Evolutionary conservation across 2,113 vertebrate species (phyloP), one percentile per base, ranked within the genome.

Genomic region (Mystacornis crossleyi): DNA sequence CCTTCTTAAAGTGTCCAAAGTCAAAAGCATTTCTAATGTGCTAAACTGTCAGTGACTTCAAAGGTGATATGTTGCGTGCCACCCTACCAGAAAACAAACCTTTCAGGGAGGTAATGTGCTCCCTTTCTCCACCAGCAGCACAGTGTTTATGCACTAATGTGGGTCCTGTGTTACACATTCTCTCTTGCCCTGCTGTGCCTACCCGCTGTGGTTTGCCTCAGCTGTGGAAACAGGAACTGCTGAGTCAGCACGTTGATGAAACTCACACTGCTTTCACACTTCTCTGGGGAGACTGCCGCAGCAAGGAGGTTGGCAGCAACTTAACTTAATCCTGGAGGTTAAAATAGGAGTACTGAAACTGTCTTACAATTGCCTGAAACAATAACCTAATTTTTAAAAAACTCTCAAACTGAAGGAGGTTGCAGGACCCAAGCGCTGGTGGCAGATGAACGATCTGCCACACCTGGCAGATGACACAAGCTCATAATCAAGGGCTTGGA

Each of bases 141-240:
- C 47, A 53, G 17, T 40, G 38, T 80, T 92, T 61, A 16, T 66
- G 36, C n/a, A 40, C n/a, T 88, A 40, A 15, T 36, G 34, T 3
- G 1, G 19, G 60, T 70, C 36, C 86, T 81, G 28, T 24, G 18
- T 74, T 60, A 40, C 38, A 10, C 23, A 43, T 5, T 81, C 77
- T 69, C 57, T 67, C 0, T 55, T 21, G 4, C 33, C 55, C 47
- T 28, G 28, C 64, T 48, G 65, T 84, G 86, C 69, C 38, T 81
- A 33, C 69, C 67, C 55, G 0, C 85, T 84, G 91, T 28, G 89
- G 86, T 55, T 94, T 69, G 51, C 90, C 83, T 91, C 86, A 97
- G 96, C 95, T 93, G 86, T 95, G 88, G 90, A 95, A 96, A 95
- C 92, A 96, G 95, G 94, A 97, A 97, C 94, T 86, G 88, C 95